Evolutionary conservation across 2,888 invertebrate species (phyloP), one percentile per base, ranked within the genome.

Genomic region (Creontiades dilutus): DNA sequence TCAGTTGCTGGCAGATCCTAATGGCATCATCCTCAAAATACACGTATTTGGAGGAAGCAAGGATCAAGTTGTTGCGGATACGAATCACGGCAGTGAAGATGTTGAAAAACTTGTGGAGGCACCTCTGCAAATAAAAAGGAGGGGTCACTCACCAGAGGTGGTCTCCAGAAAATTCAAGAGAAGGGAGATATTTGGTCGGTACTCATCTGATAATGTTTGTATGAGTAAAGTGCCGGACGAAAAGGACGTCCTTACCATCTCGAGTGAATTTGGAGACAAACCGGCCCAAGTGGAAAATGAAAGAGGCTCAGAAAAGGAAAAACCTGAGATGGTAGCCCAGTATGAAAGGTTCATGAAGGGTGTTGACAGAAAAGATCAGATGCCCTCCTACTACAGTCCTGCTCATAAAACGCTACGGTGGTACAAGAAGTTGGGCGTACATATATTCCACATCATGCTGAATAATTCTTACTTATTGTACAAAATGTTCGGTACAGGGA

Each of bases 1-100:
- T 0, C 93, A 93, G 90, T 92, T 92, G 19, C 91, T 93, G 0
- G 92, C 92, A 12, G 92, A 93, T 87, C 92, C 93, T 37, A 92
- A 92, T 91, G 93, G 93, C 28, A 87, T 92, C 52, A 90, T 92
- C 55, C 88, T 92, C 78, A 92, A 91, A 88, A 92, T 89, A n/a
- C 91, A 91, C 48, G 85, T 92, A 12, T 68, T 19, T 68, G 68
- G 68, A 12, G 68, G 68, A 12, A 23, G 12, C 27, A 68, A 68
- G 68, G 68, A 68, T 9, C 23, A 0, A 13, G 23, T 12, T 4
- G 68, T 68, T 5, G 23, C 23, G 0, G 68, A 23, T 3, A 2
- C 2, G 3, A 19, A 19, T 19, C 61, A 61, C 11, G 61, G 1
- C 3, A 4, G 12, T 23, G 23, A 23, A 23, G 68, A 12, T 19